Base-by-base conservation (phyloP, 2,113 vertebrate genomes). In the Actenoides lindsayi region DNA sequence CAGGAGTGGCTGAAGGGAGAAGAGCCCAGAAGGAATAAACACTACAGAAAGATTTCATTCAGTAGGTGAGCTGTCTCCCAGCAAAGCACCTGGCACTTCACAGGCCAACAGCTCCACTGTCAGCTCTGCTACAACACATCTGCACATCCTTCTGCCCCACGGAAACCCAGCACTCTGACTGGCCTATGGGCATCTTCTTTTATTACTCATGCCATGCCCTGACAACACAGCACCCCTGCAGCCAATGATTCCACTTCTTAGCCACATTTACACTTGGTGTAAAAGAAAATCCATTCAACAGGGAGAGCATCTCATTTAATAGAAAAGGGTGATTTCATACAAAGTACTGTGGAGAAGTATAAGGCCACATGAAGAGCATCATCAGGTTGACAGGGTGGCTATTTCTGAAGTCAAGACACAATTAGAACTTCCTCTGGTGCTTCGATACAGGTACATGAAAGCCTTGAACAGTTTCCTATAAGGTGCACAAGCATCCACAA, bases 401-500 rank as follows among this genome's bases (percentile, higher is more conserved):
- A 65, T 90, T 60, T 69, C 79, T 92, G 46, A 90, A 64, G 39
- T 65, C 65, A 39, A 27, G 73, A 90, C 73, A 91, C 2, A 20
- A 24, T 71, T 63, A 87, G 48, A 53, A 91, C 54, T 94, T 82
- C 64, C 77, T 59, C 85, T 94, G 82, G 86, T 51, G 71, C 84
- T 83, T 46, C 88, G 81, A 95, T 78, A 93, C 83, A 91, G 67
- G 73, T 90, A 85, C 94, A 86, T 35, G 50, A 89, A 89, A 94
- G 76, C 64, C 46, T 89, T 30, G 50, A 87, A 82, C 20, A 73
- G 37, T 81, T 48, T 84, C 25, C 65, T 94, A 63, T 83, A 93
- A 96, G 90, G 93, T 96, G 76, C 96, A 94, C 50, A 92, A 80
- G 46, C 73, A 94, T 96, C 85, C 94, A 96, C 28, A 21, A 91